Percentiles rank a stretch among this genome's conserved stretches.
Conservation (phyloP, 1,140 invertebrate genomes). For the Drosophila nigrodunni region DNA sequence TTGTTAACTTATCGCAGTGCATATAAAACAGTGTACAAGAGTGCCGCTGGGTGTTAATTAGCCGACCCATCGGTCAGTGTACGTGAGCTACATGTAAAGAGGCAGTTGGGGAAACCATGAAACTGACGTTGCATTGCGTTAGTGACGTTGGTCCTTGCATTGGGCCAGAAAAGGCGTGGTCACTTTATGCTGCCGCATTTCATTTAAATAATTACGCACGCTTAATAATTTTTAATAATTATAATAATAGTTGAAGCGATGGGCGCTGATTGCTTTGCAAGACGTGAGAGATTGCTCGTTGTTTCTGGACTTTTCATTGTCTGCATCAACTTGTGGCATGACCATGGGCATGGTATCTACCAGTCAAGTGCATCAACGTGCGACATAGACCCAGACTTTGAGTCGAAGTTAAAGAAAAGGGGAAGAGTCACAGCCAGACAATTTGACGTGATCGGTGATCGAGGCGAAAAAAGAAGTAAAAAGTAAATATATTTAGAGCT, state of each 20-base stretch:
- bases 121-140: constrained; percentile 5
- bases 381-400: constrained; percentile 4
- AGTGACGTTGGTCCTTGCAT: constrained; percentile 48
- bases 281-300: constrained; percentile 58
- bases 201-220: constrained; percentile 81
- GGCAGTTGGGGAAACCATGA: constrained; percentile 22
- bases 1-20: constrained; percentile 22
- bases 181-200: constrained; percentile 57
- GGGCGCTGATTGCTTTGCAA: constrained; percentile 67
- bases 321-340: constrained; percentile 41
- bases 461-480: background rate
- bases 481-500: constrained; percentile 73
- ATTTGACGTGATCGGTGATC: constrained; percentile 53
- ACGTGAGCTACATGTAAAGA: constrained; percentile 48
- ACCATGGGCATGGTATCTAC: constrained; percentile 63
- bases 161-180: constrained; percentile 20
- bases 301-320: constrained; percentile 3
- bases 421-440: constrained; percentile 54
- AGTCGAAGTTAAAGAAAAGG: background rate
- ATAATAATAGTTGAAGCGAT: constrained; percentile 73
- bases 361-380: constrained; percentile 71
- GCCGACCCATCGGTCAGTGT: constrained; percentile 29
- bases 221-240: constrained; percentile 84
- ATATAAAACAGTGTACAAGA: constrained; percentile 21
- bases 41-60: constrained; percentile 74